phyloP scores from a whole-genome alignment of 2,797 vertebrate species.

The Rachycentron canadum region DNA sequence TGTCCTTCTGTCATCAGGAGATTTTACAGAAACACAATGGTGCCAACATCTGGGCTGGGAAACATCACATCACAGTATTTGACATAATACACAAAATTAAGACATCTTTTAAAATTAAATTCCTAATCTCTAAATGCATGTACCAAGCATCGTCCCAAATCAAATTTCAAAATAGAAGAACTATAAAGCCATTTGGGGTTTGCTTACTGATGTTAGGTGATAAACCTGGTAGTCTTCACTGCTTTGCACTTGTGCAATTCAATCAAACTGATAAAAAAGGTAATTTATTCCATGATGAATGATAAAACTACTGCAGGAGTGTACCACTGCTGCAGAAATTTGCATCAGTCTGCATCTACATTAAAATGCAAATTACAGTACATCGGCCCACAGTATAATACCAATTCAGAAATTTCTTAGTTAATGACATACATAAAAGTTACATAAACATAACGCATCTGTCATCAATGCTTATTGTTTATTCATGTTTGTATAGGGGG shows the following conservation, averaged over 20 bases:
- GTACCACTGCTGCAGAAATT: neutral
- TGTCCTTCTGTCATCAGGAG: neutral
- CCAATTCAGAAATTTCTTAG: conserved; percentile 13
- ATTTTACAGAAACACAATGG: neutral
- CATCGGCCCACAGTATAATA: conserved; percentile 1
- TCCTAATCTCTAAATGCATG: neutral
- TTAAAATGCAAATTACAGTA: conserved; percentile 37
- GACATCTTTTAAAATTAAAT: conserved; percentile 2
- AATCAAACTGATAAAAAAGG: neutral
- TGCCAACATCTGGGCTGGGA: neutral
- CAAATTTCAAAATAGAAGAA: conserved; percentile 1
- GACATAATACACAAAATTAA: neutral
- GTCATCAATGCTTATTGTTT: conserved; percentile 32
- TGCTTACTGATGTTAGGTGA: neutral
- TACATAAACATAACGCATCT: conserved; percentile 20
- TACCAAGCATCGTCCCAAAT: neutral
- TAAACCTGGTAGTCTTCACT: neutral
- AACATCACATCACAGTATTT: neutral
- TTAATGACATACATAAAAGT: conserved; percentile 34
- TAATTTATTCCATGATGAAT: neutral
- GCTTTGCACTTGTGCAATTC: neutral
- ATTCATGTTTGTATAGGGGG: conserved; percentile 32
- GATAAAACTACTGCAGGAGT: neutral
- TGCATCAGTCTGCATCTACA: conserved; percentile 11
- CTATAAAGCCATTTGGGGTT: neutral